These are phyloP conservation scores for Platorchestia sp. DNA, from an alignment of 1,140 invertebrate species.

Conservation along the genomic window DNA sequence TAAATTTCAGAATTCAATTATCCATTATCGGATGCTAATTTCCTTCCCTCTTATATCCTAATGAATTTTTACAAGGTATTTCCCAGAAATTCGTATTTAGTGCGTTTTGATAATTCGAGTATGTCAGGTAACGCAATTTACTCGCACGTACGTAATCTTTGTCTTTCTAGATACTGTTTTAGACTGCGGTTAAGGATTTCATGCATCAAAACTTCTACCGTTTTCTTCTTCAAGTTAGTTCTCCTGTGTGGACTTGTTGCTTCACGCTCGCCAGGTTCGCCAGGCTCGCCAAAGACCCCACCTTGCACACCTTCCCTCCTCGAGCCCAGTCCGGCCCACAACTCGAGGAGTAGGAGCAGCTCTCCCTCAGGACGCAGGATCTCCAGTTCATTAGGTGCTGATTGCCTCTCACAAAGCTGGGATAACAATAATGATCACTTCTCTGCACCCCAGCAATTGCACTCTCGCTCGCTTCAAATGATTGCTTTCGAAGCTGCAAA, in stretches of 20 bases:
- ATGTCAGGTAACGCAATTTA: background rate
- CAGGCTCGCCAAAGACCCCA: too few species aligned
- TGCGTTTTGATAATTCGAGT: background rate
- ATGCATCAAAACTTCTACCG: background rate
- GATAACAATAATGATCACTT: background rate
- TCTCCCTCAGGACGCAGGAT: background rate
- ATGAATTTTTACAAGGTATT: background rate
- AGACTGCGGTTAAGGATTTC: background rate
- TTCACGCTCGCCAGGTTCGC: background rate
- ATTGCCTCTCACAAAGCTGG: background rate
- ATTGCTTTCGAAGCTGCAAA: too few species aligned
- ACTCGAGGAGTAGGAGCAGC: background rate
- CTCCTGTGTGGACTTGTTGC: background rate
- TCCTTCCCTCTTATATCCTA: background rate
- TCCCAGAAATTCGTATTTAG: background rate
- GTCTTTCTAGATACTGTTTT: background rate
- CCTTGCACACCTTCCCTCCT: too few species aligned
- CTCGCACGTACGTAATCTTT: background rate
- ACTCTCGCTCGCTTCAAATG: background rate
- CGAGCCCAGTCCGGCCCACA: background rate
- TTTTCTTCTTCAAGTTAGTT: background rate
- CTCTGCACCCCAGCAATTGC: background rate
- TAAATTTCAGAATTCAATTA: background rate
- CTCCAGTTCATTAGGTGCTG: conserved; percentile 6
- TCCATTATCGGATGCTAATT: background rate